These are phyloP conservation scores for Cyclopterus lumpus DNA, from an alignment of 2,797 vertebrate species.

Conservation along the genomic window DNA sequence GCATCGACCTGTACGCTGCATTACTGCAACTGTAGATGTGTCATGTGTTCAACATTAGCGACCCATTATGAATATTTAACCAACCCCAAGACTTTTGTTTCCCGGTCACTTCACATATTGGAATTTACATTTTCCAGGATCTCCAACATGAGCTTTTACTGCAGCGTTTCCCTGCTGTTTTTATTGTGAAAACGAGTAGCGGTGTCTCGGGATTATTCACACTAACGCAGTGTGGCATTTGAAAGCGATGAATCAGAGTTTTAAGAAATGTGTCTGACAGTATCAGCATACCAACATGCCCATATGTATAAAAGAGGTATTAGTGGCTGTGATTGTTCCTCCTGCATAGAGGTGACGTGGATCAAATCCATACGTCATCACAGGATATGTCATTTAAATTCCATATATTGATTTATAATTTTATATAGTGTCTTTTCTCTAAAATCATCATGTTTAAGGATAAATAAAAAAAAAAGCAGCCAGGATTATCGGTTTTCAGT, in stretches of 20 bases:
- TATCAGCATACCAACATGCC: not conserved
- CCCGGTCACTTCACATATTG: not conserved
- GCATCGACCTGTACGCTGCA: not conserved
- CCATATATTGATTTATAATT: not conserved
- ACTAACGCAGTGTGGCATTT: constrained; percentile 6
- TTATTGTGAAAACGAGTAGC: constrained; percentile 12
- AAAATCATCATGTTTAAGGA: not conserved
- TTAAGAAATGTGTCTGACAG: not conserved
- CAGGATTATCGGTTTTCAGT: not conserved
- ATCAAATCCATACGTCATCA: not conserved
- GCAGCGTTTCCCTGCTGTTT: constrained; percentile 2
- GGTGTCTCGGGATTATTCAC: constrained; percentile 2
- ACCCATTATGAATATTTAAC: constrained; percentile 22
- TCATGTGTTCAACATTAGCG: constrained; percentile 19
- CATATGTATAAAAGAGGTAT: not conserved
- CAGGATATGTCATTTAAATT: not conserved
- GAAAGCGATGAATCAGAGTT: not conserved
- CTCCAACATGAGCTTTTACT: constrained; percentile 17
- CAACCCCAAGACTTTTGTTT: constrained; percentile 19
- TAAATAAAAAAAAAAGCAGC: constrained; percentile 1
- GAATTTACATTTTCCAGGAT: constrained; percentile 17
- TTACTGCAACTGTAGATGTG: not conserved
- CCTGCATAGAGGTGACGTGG: not conserved
- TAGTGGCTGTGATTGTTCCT: not conserved
- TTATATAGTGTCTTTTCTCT: not conserved